Percentiles rank a stretch among this genome's conserved stretches.
These are phyloP conservation scores for Trissolcus brochymenae DNA, from an alignment of 2,888 invertebrate species.

Conservation along the genomic window DNA sequence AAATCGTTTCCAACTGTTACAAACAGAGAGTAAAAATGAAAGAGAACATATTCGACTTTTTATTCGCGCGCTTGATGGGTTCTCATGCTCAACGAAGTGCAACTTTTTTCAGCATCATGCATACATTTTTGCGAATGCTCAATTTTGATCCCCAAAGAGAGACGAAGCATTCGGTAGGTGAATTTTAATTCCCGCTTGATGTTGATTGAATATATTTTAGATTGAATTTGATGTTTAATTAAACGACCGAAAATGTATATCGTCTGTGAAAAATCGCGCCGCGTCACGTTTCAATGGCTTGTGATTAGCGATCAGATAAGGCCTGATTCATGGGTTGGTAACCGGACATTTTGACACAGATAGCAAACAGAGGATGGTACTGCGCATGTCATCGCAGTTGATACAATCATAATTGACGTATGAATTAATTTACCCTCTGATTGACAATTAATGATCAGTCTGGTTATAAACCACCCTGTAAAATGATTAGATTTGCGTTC, in stretches of 20 bases:
- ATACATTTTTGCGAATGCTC: background rate
- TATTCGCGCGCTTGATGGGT: background rate
- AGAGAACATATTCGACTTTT: conserved; percentile 17
- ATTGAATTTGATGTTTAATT: conserved; percentile 14
- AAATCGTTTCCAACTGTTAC: conserved; percentile 38
- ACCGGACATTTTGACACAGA: conserved; percentile 48
- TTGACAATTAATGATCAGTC: conserved; percentile 65
- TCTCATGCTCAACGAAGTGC: too few species aligned
- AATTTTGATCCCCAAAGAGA: too few species aligned
- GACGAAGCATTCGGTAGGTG: too few species aligned
- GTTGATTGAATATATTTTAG: too few species aligned
- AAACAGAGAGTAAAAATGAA: conserved; percentile 31
- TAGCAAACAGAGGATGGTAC: conserved; percentile 32
- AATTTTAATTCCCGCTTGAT: too few species aligned
- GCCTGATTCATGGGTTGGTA: conserved; percentile 44
- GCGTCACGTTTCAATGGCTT: conserved; percentile 33
- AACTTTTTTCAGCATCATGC: background rate
- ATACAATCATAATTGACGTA: conserved; percentile 64
- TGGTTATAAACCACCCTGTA: conserved; percentile 5
- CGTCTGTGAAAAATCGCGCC: conserved; percentile 9
- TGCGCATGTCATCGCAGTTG: conserved; percentile 53
- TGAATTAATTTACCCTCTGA: conserved; percentile 69
- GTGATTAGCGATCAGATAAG: conserved; percentile 37
- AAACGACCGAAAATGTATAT: conserved; percentile 11
- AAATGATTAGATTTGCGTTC: conserved; percentile 26